Evolutionary conservation across 2,888 invertebrate genomes (phyloP).

Genomic region (Diaprepes abbreviatus): DNA sequence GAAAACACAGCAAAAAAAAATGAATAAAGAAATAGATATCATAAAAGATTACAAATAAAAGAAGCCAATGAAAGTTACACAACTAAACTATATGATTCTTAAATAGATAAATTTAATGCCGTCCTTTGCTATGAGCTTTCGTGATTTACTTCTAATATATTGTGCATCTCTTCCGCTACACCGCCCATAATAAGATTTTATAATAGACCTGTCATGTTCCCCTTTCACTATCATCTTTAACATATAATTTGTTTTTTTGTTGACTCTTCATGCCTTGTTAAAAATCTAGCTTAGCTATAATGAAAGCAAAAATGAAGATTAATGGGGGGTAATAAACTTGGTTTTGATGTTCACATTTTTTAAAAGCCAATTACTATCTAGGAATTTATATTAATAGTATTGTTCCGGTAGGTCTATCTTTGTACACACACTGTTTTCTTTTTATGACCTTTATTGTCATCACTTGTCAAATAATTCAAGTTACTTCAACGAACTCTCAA

Average conservation of each 20-base stretch:
- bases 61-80: neutral
- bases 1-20: too few species aligned
- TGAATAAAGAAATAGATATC: too few species aligned
- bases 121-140: neutral
- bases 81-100: neutral
- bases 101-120: neutral
- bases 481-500: too few species aligned
- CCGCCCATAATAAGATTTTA: neutral
- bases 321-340: neutral
- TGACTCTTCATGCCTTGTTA: too few species aligned
- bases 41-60: neutral
- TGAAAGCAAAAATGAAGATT: neutral
- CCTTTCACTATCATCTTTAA: constrained; percentile 24
- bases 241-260: neutral
- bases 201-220: constrained; percentile 1
- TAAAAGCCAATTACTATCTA: too few species aligned
- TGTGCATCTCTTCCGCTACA: constrained; percentile 1
- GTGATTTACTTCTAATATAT: constrained; percentile 1
- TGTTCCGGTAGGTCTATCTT: too few species aligned
- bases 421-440: too few species aligned
- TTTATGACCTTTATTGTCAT: too few species aligned
- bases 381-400: too few species aligned
- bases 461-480: too few species aligned
- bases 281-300: neutral
- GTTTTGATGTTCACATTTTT: too few species aligned